Evolutionary conservation across 1,140 invertebrate genomes (phyloP).

Genomic region (Brachionus paranguensis): DNA sequence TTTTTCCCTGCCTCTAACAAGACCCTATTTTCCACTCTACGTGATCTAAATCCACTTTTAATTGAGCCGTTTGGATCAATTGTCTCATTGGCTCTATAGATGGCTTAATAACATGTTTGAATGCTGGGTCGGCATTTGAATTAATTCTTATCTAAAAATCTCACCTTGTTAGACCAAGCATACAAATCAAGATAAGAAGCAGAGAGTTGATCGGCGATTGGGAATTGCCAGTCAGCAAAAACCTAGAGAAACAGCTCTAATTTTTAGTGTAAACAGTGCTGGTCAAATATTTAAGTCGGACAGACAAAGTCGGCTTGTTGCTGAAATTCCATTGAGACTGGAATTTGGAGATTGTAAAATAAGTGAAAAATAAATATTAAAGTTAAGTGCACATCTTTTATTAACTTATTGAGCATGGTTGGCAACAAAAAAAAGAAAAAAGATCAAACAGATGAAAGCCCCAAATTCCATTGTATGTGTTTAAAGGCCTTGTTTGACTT

Average conservation of each 20-base stretch:
- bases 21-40: not conserved
- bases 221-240: not conserved
- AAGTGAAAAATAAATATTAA: conserved; percentile 32
- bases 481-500: not conserved
- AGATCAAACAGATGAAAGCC: conserved; percentile 5
- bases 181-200: not conserved
- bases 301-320: not conserved
- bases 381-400: conserved; percentile 27
- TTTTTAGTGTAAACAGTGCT: conserved; percentile 12
- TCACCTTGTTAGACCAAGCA: conserved; percentile 18
- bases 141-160: not conserved
- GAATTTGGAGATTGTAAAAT: conserved; percentile 21
- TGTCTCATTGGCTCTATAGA: not conserved
- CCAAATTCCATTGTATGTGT: not conserved
- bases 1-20: not conserved
- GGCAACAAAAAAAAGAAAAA: not conserved
- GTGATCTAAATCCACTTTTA: not conserved
- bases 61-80: not conserved
- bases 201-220: not conserved
- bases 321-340: not conserved
- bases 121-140: not conserved
- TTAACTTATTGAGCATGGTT: not conserved
- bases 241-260: not conserved
- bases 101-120: not conserved
- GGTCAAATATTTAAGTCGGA: conserved; percentile 29